Evolutionary conservation across 2,888 invertebrate genomes (phyloP).

Genomic region (Trachelus iudaicus): DNA sequence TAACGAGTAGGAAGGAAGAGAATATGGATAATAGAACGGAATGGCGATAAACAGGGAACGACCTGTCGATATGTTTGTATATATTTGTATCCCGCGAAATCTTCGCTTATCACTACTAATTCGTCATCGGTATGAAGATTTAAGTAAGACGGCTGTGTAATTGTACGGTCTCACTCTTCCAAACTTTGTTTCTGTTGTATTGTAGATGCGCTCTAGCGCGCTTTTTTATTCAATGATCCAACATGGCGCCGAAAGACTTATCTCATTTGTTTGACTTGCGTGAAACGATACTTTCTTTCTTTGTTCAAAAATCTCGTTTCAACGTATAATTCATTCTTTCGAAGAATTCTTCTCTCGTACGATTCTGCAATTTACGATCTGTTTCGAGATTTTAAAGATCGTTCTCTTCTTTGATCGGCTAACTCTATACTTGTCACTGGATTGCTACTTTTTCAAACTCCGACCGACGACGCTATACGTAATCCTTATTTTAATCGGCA

Average conservation of each 20-base stretch:
- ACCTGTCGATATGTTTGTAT: slow-evolving; percentile 11
- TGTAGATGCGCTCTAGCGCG: not conserved
- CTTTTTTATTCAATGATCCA: not conserved
- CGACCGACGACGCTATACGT: not conserved
- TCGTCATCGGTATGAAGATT: slow-evolving; percentile 43
- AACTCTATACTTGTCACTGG: not conserved
- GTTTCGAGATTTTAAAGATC: not conserved
- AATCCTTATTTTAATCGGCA: not conserved
- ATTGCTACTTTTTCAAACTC: not conserved
- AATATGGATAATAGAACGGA: not conserved
- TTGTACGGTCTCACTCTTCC: slow-evolving; percentile 47
- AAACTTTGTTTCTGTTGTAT: slow-evolving; percentile 24
- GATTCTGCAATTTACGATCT: not conserved
- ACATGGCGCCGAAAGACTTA: not conserved
- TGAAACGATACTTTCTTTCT: not conserved
- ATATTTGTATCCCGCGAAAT: slow-evolving; percentile 19
- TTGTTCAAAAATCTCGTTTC: not conserved
- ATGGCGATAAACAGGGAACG: not conserved
- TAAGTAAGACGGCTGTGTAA: slow-evolving; percentile 50
- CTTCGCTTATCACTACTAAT: slow-evolving; percentile 28
- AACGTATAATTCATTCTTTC: not conserved
- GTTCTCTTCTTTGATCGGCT: not conserved
- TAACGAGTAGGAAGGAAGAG: not conserved
- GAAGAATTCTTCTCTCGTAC: not conserved
- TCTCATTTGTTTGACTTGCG: not conserved